phyloP scores from a whole-genome alignment of 2,888 invertebrate species.

The Schizotus pectinicornis region DNA sequence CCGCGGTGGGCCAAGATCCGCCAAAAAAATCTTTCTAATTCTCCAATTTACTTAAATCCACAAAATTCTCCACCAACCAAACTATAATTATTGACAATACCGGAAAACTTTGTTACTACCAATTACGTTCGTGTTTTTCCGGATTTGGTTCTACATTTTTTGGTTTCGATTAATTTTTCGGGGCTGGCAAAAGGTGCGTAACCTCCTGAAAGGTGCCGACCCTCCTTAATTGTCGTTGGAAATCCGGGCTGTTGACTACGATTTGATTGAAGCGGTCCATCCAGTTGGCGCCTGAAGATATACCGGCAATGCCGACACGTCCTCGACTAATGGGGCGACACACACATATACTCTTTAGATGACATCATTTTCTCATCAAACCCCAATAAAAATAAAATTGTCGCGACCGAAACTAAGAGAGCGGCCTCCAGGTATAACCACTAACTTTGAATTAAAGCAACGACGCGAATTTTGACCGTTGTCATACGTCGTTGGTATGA shows the following conservation, averaged over 20 bases:
- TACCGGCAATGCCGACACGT: constrained; percentile 46
- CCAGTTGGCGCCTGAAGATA: constrained; percentile 34
- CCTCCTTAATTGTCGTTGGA: constrained; percentile 33
- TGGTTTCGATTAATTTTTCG: too few species aligned
- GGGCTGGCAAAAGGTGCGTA: too few species aligned
- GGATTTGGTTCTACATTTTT: too few species aligned
- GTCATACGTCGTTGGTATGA: constrained; percentile 32
- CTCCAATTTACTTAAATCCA: too few species aligned
- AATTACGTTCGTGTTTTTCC: too few species aligned
- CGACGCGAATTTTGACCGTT: constrained; percentile 35
- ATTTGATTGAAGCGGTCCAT: constrained; percentile 32
- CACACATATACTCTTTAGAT: constrained; percentile 55
- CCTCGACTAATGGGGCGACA: constrained; percentile 55
- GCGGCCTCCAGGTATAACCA: constrained; percentile 50
- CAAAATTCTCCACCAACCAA: too few species aligned
- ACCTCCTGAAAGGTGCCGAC: too few species aligned
- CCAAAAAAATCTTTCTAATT: too few species aligned
- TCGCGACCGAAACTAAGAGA: constrained; percentile 30
- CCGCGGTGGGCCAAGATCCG: too few species aligned
- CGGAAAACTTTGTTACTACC: too few species aligned
- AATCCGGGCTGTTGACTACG: constrained; percentile 11
- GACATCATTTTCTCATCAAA: constrained; percentile 59
- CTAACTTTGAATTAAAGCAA: constrained; percentile 39
- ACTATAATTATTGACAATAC: too few species aligned
- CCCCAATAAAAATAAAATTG: constrained; percentile 56